Evolutionary conservation across 2,888 invertebrate species (phyloP), one percentile per base, ranked within the genome.

Genomic region (Diarsia dahlii): DNA sequence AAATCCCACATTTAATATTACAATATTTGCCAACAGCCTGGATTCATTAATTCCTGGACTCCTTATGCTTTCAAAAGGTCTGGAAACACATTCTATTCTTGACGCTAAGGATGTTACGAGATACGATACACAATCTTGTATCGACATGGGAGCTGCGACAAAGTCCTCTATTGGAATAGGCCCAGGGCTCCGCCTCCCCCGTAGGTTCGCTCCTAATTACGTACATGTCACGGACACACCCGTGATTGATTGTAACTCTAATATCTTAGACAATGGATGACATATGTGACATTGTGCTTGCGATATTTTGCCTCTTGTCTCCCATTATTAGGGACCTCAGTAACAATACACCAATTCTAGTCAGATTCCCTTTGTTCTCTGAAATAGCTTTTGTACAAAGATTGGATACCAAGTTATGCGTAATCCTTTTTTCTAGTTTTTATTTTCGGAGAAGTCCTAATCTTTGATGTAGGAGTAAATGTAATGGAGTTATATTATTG

Each of bases 171-270:
- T 77, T 85, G 87, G 90, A 92, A 93, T 92, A 92, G 54, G 86
- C 74, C 85, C 69, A 68, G 10, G 20, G 63, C 63, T 8, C 45
- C n/a, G 85, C 81, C 77, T 80, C 84, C 84, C 88, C 89, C 88
- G 88, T 89, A 89, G 91, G 92, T 89, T 91, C 87, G 88, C 88
- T 93, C 93, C 95, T 95, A 95, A 95, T 96, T 95, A 95, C 95
- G 93, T 84, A 92, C 92, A 93, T 94, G 96, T 96, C 96, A 95
- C 91, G 89, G 92, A 87, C 95, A 95, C 93, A 88, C 92, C 90
- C 89, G 95, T 96, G 96, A 96, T 96, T 95, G 95, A 96, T 96
- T 94, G 94, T 94, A 94, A 93, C 94, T 92, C 93, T 96, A 95
- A 95, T 95, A 95, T 94, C 93, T 92, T 89, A 92, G 94, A 95